These are phyloP conservation scores for Clepsis dumicolana DNA, from an alignment of 2,888 invertebrate species.

Conservation along the genomic window DNA sequence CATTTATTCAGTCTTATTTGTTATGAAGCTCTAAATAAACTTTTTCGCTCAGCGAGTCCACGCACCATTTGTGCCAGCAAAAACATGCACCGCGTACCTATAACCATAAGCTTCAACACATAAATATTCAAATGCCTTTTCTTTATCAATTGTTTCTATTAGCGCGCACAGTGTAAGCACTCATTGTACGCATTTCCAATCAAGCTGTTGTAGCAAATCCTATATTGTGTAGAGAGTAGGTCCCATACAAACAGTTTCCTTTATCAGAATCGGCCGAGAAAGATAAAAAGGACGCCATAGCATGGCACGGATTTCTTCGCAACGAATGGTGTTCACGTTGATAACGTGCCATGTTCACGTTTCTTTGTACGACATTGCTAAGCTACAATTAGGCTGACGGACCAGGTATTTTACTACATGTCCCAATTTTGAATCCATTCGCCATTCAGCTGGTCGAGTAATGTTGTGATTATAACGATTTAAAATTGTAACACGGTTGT, in stretches of 20 bases:
- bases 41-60: conserved; percentile 8
- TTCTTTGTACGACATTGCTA: conserved; percentile 12
- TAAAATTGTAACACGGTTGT: conserved; percentile 53
- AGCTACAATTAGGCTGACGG: conserved; percentile 2
- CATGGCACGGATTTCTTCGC: conserved; percentile 32
- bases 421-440: conserved; percentile 49
- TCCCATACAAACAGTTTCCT: conserved; percentile 44
- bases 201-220: conserved; percentile 32
- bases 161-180: conserved; percentile 34
- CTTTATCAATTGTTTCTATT: conserved; percentile 44
- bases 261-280: conserved; percentile 62
- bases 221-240: conserved; percentile 34
- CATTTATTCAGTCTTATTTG: conserved; percentile 44
- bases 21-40: conserved; percentile 37
- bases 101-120: conserved; percentile 12
- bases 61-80: conserved; percentile 22
- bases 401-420: conserved; percentile 6
- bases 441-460: conserved; percentile 67
- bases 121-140: conserved; percentile 37
- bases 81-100: conserved; percentile 15
- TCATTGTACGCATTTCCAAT: conserved; percentile 41
- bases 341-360: conserved; percentile 15
- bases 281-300: conserved; percentile 53
- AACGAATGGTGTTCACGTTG: conserved; percentile 23
- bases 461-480: conserved; percentile 81